phyloP scores from a whole-genome alignment of 2,113 vertebrate genomes.

The Pimephales promelas region DNA sequence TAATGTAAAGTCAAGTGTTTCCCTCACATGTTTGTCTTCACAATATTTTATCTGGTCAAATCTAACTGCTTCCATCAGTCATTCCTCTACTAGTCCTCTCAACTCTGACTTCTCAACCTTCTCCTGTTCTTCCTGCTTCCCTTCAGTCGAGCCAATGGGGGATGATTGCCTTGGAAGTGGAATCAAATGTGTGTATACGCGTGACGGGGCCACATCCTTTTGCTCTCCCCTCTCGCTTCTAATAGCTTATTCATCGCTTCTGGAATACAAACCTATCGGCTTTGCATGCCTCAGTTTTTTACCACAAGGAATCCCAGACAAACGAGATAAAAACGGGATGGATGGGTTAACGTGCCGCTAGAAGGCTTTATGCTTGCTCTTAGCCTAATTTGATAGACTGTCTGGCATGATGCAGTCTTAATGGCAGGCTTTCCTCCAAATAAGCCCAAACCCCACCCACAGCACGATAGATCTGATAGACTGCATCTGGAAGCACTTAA shows the following conservation, averaged over 20 bases:
- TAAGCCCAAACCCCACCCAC: background rate
- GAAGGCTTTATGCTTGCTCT: conserved; percentile 65
- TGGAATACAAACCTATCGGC: conserved; percentile 64
- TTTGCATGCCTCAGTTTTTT: conserved; percentile 82
- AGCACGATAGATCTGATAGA: conserved; percentile 15
- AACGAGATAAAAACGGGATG: conserved; percentile 55
- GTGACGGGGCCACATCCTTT: conserved; percentile 68
- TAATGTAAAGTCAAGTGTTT: conserved; percentile 42
- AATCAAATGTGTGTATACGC: conserved; percentile 98
- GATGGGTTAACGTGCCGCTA: conserved; percentile 58
- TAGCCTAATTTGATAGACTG: conserved; percentile 37
- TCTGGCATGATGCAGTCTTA: conserved; percentile 47
- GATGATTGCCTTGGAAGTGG: conserved; percentile 96
- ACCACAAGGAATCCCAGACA: conserved; percentile 75
- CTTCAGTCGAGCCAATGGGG: conserved; percentile 93
- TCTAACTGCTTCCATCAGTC: conserved; percentile 62
- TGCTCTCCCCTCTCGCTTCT: conserved; percentile 67
- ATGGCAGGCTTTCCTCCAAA: conserved; percentile 40
- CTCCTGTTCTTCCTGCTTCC: conserved; percentile 88
- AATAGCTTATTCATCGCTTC: conserved; percentile 69
- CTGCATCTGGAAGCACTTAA: conserved; percentile 10
- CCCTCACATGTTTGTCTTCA: conserved; percentile 51
- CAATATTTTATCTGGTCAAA: conserved; percentile 51
- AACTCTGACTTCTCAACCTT: conserved; percentile 78
- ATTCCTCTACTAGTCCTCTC: conserved; percentile 51